phyloP scores from a whole-genome alignment of 2,888 invertebrate species.

The Xylophagus ater region DNA sequence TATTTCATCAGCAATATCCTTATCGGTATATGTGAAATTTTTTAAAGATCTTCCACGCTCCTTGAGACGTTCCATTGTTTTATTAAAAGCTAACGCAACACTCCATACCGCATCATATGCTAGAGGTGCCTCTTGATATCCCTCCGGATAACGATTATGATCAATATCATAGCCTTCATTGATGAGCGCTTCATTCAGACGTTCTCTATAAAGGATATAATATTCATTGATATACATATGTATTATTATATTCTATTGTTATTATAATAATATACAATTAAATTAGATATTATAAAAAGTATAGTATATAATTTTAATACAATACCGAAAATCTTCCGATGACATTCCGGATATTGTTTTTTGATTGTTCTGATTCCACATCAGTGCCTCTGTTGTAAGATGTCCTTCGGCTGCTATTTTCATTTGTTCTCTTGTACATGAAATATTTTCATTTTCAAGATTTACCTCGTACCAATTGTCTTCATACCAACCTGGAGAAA shows the following conservation, averaged over 20 bases:
- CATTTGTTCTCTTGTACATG: constrained; percentile 91
- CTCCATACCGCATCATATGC: constrained; percentile 99
- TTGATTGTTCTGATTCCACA: constrained; percentile 95
- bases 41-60: constrained; percentile 71
- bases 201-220: constrained; percentile 49
- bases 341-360: constrained; percentile 94
- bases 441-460: constrained; percentile 73
- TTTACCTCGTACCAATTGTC: constrained; percentile 97
- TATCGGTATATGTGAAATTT: constrained; percentile 92
- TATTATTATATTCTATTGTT: no score
- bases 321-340: constrained; percentile 73
- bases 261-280: no score
- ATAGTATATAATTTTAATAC: constrained; percentile 1
- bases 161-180: constrained; percentile 76
- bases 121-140: constrained; percentile 94
- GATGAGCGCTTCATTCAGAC: constrained; percentile 70
- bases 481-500: constrained; percentile 80
- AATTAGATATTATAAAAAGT: no score
- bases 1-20: constrained; percentile 88
- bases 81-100: constrained; percentile 93
- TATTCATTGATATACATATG: no score
- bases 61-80: constrained; percentile 81
- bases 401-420: constrained; percentile 91
- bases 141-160: constrained; percentile 78
- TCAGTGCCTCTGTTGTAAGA: constrained; percentile 94